Conservation (phyloP, 2,113 vertebrate genomes). For the Cyprinodon variegatus region DNA sequence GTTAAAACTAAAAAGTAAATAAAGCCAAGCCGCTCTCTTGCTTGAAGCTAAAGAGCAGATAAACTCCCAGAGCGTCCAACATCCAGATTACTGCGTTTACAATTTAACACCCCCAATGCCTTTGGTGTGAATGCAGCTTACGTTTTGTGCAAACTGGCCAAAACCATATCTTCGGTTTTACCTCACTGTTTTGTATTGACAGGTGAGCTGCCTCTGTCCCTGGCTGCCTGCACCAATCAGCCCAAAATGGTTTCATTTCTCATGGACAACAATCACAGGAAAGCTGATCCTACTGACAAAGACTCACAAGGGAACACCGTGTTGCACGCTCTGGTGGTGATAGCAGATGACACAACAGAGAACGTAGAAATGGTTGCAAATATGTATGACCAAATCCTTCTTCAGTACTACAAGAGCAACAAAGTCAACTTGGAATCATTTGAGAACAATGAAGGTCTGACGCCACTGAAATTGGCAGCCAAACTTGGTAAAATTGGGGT, state of each 20-base stretch:
- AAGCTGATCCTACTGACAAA: conserved; percentile 73
- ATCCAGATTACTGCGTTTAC: too few species aligned
- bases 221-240: conserved; percentile 91
- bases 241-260: conserved; percentile 86
- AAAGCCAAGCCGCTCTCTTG: too few species aligned
- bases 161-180: too few species aligned
- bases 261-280: conserved; percentile 84
- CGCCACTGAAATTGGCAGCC: conserved; percentile 86
- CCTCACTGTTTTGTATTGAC: background rate
- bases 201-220: conserved; percentile 90
- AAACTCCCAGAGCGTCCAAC: too few species aligned
- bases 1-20: too few species aligned
- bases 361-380: conserved; percentile 86
- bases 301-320: conserved; percentile 88
- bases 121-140: too few species aligned
- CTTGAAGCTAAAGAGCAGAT: too few species aligned
- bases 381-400: conserved; percentile 87
- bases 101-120: too few species aligned
- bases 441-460: conserved; percentile 85
- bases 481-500: conserved; percentile 90
- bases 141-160: too few species aligned
- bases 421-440: conserved; percentile 77
- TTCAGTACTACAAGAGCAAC: conserved; percentile 78
- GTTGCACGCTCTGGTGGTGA: conserved; percentile 84
- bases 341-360: conserved; percentile 85